Base-by-base conservation (phyloP, 2,113 vertebrate species). In the Anser cygnoides region DNA sequence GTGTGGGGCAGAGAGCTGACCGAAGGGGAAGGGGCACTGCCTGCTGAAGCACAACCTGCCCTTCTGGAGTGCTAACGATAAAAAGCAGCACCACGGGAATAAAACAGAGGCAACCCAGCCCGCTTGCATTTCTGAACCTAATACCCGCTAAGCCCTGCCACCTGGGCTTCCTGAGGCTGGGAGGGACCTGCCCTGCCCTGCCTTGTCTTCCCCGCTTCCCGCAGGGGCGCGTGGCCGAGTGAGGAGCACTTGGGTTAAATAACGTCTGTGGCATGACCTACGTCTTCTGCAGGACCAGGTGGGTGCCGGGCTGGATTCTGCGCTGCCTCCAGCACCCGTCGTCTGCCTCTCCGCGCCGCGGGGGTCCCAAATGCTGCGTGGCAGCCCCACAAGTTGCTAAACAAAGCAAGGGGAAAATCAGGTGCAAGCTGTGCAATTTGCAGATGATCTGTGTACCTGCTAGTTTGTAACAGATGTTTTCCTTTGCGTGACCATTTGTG, bases 391-490 rank as follows among this genome's bases (percentile, higher is more conserved):
- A 5, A 65, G 66, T 49, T 46, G 67, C 93, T 87, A 68, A 94
- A 71, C 94, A 91, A 92, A 91, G 87, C 90, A 9, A 25, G 87
- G 61, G 61, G 39, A 31, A 94, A 92, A 76, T n/a, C 71, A 50
- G 87, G 85, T 75, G 0, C 93, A 90, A 84, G 94, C 95, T 94
- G 94, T 94, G 93, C 78, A 76, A 59, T 94, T 90, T 91, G 93
- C 90, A 88, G 85, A 80, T 94, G 92, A 94, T 90, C 92, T 87
- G 87, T 96, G 93, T 96, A 87, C 94, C 93, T 92, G 93, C 92
- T 84, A 83, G 84, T 15, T 80, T 6, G 5, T 41, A 96, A 88
- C 94, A 93, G 94, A 95, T 95, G 94, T 97, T 96, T 97, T 88
- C 88, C 87, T 94, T 96, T 5, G 29, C 22, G 5, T 88, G 89